Evolutionary conservation across 2,797 vertebrate genomes (phyloP).

Genomic region (Labeo calbasu): DNA sequence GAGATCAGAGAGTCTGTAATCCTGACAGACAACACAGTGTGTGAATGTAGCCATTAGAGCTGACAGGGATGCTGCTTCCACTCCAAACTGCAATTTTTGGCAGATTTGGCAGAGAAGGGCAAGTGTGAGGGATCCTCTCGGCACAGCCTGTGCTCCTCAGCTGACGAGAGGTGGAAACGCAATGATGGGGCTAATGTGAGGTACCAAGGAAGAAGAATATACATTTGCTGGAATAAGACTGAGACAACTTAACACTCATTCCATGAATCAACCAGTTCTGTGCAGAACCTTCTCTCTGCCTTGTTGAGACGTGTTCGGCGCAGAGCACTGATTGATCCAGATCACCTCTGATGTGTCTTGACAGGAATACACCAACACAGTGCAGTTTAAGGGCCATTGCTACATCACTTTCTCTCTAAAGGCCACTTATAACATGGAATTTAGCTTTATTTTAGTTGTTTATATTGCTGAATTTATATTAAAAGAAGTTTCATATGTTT

Average conservation of each 20-base stretch:
- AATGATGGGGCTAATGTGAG: background rate
- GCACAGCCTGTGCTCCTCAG: conserved; percentile 27
- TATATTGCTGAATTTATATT: background rate
- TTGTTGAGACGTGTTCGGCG: background rate
- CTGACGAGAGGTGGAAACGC: conserved; percentile 2
- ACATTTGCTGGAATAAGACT: background rate
- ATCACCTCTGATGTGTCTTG: conserved; percentile 19
- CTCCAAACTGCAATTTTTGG: conserved; percentile 22
- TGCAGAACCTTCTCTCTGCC: background rate
- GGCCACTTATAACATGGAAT: background rate
- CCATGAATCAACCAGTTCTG: background rate
- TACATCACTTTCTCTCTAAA: background rate
- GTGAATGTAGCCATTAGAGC: conserved; percentile 35
- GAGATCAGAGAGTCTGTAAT: conserved; percentile 44
- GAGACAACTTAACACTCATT: background rate
- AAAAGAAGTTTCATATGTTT: background rate
- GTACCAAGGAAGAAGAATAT: background rate
- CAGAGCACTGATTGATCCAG: background rate
- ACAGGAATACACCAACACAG: background rate
- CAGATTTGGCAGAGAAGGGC: conserved; percentile 35
- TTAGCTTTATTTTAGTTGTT: background rate
- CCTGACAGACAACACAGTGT: conserved; percentile 42
- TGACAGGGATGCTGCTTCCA: conserved; percentile 24
- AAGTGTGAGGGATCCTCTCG: conserved; percentile 33
- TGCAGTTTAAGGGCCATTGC: background rate